phyloP scores from a whole-genome alignment of 2,888 invertebrate genomes.

The Pseudoips prasinana region DNA sequence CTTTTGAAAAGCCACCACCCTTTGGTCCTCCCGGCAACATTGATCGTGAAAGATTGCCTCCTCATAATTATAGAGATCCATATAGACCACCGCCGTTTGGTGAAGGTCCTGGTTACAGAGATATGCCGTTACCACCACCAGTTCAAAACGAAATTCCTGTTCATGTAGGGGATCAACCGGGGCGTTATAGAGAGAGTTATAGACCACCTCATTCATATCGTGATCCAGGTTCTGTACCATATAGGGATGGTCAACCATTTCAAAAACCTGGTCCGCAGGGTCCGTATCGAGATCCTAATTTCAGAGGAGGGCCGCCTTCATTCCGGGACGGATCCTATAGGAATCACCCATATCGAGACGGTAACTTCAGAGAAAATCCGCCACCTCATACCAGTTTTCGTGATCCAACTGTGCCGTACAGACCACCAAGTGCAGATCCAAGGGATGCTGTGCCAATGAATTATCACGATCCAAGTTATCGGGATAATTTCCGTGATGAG shows the following conservation, averaged over 20 bases:
- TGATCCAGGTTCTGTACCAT: conserved; percentile 64
- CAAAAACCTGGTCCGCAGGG: conserved; percentile 54
- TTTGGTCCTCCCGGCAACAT: conserved; percentile 58
- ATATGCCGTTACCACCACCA: conserved; percentile 47
- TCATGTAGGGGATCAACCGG: conserved; percentile 58
- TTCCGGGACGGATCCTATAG: conserved; percentile 64
- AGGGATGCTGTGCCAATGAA: conserved; percentile 55
- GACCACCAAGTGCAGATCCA: conserved; percentile 65
- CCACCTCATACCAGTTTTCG: conserved; percentile 59
- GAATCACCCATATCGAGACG: conserved; percentile 62
- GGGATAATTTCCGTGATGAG: conserved; percentile 66
- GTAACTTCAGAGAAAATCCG: conserved; percentile 60
- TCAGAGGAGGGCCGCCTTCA: conserved; percentile 56
- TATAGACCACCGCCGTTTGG: conserved; percentile 59
- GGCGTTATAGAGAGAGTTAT: conserved; percentile 67
- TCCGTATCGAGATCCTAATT: conserved; percentile 59
- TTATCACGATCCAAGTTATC: conserved; percentile 64
- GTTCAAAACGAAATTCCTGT: conserved; percentile 65
- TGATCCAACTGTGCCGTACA: conserved; percentile 56
- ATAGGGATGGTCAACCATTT: conserved; percentile 56
- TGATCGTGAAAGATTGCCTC: conserved; percentile 65
- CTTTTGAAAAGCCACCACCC: conserved; percentile 75
- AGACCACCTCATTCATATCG: conserved; percentile 59
- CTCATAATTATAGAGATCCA: conserved; percentile 61
- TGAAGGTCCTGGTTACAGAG: conserved; percentile 60